A percentile compares a stretch with the other conserved stretches of the same genome.
phyloP scores from a whole-genome alignment of 2,797 vertebrate species.

The Fundulus diaphanus region DNA sequence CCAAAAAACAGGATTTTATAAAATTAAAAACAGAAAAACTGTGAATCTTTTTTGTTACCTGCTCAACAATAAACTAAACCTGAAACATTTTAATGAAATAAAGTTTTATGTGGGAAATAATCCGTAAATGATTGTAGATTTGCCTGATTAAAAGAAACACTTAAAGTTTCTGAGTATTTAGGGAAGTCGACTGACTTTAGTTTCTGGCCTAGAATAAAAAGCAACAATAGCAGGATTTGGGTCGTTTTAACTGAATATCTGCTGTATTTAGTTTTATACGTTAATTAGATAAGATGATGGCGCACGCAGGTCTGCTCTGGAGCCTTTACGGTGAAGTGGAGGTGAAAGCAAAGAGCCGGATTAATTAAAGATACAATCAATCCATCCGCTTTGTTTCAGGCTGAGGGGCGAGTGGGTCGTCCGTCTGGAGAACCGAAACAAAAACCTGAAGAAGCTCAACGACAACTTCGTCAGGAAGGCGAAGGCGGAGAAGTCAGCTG shows the following conservation, averaged over 20 bases:
- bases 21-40: not conserved
- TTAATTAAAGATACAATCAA: too few relatives aligned
- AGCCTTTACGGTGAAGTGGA: too few relatives aligned
- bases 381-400: slow-evolving; percentile 58
- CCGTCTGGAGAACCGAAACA: slow-evolving; percentile 75
- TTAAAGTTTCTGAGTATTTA: too few relatives aligned
- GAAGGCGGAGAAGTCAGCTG: slow-evolving; percentile 26
- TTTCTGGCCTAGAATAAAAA: too few relatives aligned
- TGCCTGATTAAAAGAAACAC: too few relatives aligned
- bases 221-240: too few relatives aligned
- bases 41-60: not conserved
- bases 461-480: slow-evolving; percentile 47
- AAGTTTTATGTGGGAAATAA: not conserved
- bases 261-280: too few relatives aligned
- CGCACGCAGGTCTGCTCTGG: too few relatives aligned
- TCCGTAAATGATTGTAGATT: not conserved
- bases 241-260: too few relatives aligned
- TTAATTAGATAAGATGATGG: too few relatives aligned
- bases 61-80: not conserved
- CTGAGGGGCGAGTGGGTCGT: slow-evolving; percentile 77
- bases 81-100: not conserved
- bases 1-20: not conserved
- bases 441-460: slow-evolving; percentile 77
- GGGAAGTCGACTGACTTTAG: too few relatives aligned
- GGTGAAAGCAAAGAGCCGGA: too few relatives aligned